phyloP scores from a whole-genome alignment of 2,113 vertebrate species.

The Trinectes maculatus region DNA sequence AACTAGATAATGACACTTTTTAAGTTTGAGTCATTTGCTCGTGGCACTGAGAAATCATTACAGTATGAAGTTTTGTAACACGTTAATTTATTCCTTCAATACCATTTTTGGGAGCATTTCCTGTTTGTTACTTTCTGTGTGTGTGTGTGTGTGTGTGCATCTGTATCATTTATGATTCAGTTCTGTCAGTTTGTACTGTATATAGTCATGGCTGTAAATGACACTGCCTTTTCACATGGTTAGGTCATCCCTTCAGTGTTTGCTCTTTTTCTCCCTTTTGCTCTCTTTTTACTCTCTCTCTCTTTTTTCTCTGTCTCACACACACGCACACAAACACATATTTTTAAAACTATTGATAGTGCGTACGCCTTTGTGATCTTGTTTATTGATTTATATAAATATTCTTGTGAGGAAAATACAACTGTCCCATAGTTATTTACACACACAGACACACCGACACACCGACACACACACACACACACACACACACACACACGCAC shows the following conservation, averaged over 20 bases:
- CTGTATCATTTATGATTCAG: slow-evolving; percentile 4
- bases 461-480: not conserved
- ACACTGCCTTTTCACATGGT: slow-evolving; percentile 35
- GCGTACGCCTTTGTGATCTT: too few relatives aligned
- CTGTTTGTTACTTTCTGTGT: slow-evolving; percentile 2
- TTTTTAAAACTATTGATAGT: slow-evolving; percentile 21
- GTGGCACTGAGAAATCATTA: slow-evolving; percentile 8
- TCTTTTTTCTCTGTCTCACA: not conserved
- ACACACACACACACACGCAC: not conserved
- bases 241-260: slow-evolving; percentile 12
- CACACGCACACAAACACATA: slow-evolving; percentile 22
- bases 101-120: slow-evolving; percentile 22
- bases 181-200: slow-evolving; percentile 52
- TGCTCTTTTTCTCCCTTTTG: not conserved
- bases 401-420: slow-evolving; percentile 60
- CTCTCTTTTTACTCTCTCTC: not conserved
- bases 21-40: slow-evolving; percentile 5
- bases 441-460: too few relatives aligned
- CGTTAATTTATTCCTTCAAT: slow-evolving; percentile 50
- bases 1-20: too few relatives aligned
- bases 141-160: slow-evolving; percentile 12
- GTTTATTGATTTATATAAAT: slow-evolving; percentile 75
- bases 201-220: slow-evolving; percentile 68
- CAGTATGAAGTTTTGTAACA: slow-evolving; percentile 34
- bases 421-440: slow-evolving; percentile 35